Conservation (phyloP, 2,888 invertebrate genomes). For the Heteromurus nitidus region DNA sequence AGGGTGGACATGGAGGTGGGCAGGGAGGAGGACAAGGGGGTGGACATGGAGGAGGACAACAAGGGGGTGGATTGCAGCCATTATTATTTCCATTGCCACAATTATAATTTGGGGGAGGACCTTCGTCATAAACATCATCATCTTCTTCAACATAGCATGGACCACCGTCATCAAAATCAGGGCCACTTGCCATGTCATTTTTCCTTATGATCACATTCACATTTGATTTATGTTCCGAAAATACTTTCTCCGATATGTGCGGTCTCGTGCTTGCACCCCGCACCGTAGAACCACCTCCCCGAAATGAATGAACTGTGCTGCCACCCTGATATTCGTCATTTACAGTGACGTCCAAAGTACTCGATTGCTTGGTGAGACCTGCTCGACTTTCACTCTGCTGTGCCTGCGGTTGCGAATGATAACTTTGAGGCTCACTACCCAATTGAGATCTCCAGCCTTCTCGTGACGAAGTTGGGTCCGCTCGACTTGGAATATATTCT, state of each 20-base stretch:
- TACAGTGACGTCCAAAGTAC: slow-evolving; percentile 3
- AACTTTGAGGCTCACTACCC: too few relatives aligned
- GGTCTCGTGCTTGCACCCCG: not conserved
- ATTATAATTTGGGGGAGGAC: not conserved
- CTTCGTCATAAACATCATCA: not conserved
- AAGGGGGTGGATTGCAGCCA: not conserved
- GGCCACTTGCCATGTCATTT: not conserved
- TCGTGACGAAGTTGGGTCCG: too few relatives aligned
- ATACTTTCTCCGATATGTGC: not conserved
- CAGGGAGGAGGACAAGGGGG: not conserved
- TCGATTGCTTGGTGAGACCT: too few relatives aligned
- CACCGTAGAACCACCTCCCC: not conserved
- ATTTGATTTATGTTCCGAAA: not conserved
- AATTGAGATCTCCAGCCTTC: not conserved
- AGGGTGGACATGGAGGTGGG: not conserved
- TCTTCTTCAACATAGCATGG: not conserved
- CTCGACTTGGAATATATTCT: not conserved
- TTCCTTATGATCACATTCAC: slow-evolving; percentile 17
- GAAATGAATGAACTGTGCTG: not conserved
- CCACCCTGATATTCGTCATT: slow-evolving; percentile 11
- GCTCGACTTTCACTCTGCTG: too few relatives aligned
- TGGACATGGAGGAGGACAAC: not conserved
- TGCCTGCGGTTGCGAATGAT: not conserved
- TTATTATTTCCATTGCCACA: slow-evolving; percentile 7
- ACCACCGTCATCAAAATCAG: slow-evolving; percentile 6